Percentiles rank a stretch among this genome's conserved stretches.
Conservation (phyloP, 2,797 vertebrate genomes). For the Scolopax rusticola region DNA sequence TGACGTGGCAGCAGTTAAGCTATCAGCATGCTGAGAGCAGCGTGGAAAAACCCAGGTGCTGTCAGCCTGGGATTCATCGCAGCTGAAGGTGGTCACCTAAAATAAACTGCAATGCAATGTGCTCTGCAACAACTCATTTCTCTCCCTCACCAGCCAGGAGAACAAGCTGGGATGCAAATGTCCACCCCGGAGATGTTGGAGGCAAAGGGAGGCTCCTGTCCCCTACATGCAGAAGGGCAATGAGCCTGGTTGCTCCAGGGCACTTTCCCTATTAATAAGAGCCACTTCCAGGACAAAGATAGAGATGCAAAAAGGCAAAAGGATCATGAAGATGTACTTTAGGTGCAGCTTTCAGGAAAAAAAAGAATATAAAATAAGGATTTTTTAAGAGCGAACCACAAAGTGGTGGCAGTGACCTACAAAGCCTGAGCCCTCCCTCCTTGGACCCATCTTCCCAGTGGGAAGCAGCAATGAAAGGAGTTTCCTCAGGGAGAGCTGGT, state of each 20-base stretch:
- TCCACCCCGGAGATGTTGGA: background rate
- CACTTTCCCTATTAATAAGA: background rate
- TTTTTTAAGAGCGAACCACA: background rate
- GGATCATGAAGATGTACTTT: background rate
- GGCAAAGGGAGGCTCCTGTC: background rate
- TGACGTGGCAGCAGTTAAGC: background rate
- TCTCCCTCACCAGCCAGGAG: background rate
- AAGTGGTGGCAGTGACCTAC: background rate
- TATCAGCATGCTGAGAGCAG: background rate
- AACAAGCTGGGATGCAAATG: background rate
- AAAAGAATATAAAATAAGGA: background rate
- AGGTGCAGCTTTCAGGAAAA: background rate
- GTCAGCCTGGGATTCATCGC: background rate
- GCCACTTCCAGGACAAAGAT: background rate
- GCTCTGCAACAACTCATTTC: background rate
- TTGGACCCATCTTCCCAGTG: background rate
- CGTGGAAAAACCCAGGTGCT: background rate
- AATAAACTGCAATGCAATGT: accelerated
- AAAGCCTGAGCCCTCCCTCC: background rate
- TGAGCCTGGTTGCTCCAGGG: background rate
- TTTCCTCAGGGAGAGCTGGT: background rate
- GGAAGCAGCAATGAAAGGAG: background rate
- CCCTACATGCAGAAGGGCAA: accelerated
- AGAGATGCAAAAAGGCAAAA: background rate
- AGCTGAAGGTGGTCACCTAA: background rate